Evolutionary conservation across 2,113 vertebrate species (phyloP), one percentile per base, ranked within the genome.

Genomic region (Colistium nudipinnis): DNA sequence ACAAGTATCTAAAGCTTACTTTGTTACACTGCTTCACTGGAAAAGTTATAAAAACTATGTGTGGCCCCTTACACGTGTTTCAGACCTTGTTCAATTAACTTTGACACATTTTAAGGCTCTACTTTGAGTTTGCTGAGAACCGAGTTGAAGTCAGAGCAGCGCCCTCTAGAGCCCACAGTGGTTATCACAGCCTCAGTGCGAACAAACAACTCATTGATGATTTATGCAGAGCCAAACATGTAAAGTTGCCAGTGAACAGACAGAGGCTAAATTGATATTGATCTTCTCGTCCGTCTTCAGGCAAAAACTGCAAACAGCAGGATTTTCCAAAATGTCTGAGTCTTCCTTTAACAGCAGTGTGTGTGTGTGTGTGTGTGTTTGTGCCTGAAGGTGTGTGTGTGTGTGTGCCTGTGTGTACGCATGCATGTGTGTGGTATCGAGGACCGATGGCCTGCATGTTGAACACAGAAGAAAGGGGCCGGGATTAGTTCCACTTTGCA

Each of bases 401-500:
- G 53, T 60, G 59, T 41, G 44, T 38, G 55, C 22, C 51, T 31
- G 64, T 56, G 72, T 53, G 24, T 45, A 63, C 45, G 43, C 45
- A 38, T 55, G 69, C 16, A 57, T 55, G 68, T 66, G 56, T 54
- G 48, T 49, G 73, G 66, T 64, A 73, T 33, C 28, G 63, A 59
- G 27, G 27, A 63, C 25, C 17, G 6, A 55, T 41, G 27, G 63
- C 39, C 60, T 63, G 56, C 59, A 65, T 76, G 82, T 76, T 38
- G 28, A 76, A 79, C 76, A 85, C 67, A 72, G 66, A 75, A 69
- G 44, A 76, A 77, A 82, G 61, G 24, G 31, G 3, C 54, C 4
- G 28, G 74, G 84, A 86, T 86, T 81, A 78, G 81, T 78, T 83
- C 78, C 84, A 70, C 78, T 86, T 86, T 83, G 81, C 81, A 86